phyloP scores from a whole-genome alignment of 64 coral and sea anemone species.

The Montipora cactus region DNA sequence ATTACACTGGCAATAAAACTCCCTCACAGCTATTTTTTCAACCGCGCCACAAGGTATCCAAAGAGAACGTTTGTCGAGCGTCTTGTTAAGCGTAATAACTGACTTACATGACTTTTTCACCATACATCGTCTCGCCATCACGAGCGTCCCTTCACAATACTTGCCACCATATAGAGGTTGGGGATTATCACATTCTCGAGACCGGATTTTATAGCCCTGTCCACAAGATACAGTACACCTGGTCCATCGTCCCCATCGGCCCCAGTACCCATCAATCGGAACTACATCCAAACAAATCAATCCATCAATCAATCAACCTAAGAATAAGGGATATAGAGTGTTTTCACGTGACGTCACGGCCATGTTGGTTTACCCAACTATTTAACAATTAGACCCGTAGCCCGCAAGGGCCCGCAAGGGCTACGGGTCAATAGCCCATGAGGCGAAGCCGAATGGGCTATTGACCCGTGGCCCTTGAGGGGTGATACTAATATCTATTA shows the following conservation, averaged over 20 bases:
- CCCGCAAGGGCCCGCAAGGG: too few species aligned
- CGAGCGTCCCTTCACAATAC: conserved; percentile 16
- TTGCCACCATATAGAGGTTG: conserved; percentile 14
- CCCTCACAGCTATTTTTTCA: too few species aligned
- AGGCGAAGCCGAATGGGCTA: too few species aligned
- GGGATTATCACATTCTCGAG: conserved; percentile 31
- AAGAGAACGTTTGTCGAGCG: background rate
- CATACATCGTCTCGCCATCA: background rate
- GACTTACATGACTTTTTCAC: conserved; percentile 27
- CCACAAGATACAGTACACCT: conserved; percentile 38
- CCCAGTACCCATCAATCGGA: conserved; percentile 48
- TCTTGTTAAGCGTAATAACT: background rate
- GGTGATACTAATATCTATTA: too few species aligned
- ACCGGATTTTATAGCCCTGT: background rate
- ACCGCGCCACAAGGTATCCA: too few species aligned
- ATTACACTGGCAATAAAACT: too few species aligned
- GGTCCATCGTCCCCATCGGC: conserved; percentile 37
- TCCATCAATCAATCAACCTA: background rate
- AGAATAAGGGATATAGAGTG: background rate
- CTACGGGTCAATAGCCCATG: too few species aligned
- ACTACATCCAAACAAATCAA: background rate
- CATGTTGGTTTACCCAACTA: too few species aligned
- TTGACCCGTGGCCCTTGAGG: too few species aligned
- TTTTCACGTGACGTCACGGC: too few species aligned
- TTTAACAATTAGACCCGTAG: too few species aligned